Evolutionary conservation across 1,140 invertebrate species (phyloP).

Genomic region (Cephus cinctus): DNA sequence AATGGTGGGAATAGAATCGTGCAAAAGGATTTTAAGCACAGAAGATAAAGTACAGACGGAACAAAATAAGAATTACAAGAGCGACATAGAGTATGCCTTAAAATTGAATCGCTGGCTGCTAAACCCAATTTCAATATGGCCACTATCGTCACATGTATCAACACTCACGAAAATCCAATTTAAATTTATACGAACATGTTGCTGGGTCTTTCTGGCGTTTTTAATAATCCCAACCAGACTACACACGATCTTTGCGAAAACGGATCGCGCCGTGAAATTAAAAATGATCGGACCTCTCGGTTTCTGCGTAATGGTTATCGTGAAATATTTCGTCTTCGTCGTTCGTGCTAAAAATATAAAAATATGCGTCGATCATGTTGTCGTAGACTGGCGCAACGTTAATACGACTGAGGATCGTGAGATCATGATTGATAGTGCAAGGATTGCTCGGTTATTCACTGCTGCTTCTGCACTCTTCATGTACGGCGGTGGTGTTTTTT

Average conservation of each 20-base stretch:
- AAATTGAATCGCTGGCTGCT: conserved; percentile 28
- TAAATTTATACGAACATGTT: conserved; percentile 11
- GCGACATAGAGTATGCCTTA: conserved; percentile 23
- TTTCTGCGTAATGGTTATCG: neutral
- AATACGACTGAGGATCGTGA: conserved; percentile 1
- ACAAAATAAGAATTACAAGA: conserved; percentile 14
- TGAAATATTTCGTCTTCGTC: conserved; percentile 10
- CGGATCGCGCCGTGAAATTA: neutral
- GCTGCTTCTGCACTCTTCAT: conserved; percentile 20
- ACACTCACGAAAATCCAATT: conserved; percentile 7
- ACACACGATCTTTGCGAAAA: conserved; percentile 7
- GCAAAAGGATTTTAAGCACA: too few relatives aligned
- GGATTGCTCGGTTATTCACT: conserved; percentile 19
- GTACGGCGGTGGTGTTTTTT: conserved; percentile 20
- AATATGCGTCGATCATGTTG: conserved; percentile 18
- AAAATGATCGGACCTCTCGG: conserved; percentile 9
- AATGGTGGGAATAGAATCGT: too few relatives aligned
- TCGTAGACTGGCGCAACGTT: conserved; percentile 16
- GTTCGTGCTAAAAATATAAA: conserved; percentile 3
- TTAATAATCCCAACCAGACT: conserved; percentile 4
- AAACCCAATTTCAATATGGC: conserved; percentile 29
- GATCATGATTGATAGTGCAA: conserved; percentile 5
- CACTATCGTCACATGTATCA: conserved; percentile 6
- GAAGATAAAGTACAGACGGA: too few relatives aligned
- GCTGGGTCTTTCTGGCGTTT: conserved; percentile 16